These are phyloP conservation scores for Danaus melanippus DNA, from an alignment of 1,140 invertebrate species.

Conservation along the genomic window DNA sequence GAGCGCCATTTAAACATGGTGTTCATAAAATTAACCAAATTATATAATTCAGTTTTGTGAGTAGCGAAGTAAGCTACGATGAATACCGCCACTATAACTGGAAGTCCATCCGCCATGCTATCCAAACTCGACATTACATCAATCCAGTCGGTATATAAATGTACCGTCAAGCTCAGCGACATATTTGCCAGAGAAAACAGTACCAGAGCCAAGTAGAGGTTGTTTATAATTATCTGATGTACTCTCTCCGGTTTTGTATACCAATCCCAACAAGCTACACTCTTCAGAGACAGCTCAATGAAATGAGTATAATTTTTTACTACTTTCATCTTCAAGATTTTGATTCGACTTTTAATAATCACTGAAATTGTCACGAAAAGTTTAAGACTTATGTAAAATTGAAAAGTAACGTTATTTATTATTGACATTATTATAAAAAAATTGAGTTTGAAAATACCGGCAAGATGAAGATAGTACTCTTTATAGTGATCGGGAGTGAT, in stretches of 20 bases:
- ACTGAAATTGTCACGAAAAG: too few relatives aligned
- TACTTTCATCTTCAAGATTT: conserved; percentile 23
- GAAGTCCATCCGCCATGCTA: conserved; percentile 46
- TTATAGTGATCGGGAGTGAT: too few relatives aligned
- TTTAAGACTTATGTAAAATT: too few relatives aligned
- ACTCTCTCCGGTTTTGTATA: conserved; percentile 25
- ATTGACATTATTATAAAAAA: too few relatives aligned
- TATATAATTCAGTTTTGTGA: conserved; percentile 42
- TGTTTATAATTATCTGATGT: conserved; percentile 34
- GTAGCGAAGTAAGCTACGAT: conserved; percentile 46
- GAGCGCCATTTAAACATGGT: conserved; percentile 47
- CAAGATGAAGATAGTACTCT: too few relatives aligned
- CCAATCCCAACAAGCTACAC: conserved; percentile 54
- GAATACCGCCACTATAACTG: conserved; percentile 35
- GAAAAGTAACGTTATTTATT: too few relatives aligned
- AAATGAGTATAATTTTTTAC: conserved; percentile 41
- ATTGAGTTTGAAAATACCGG: too few relatives aligned
- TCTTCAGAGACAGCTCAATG: conserved; percentile 38
- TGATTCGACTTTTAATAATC: conserved; percentile 10
- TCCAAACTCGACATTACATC: conserved; percentile 45
- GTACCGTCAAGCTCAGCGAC: conserved; percentile 28
- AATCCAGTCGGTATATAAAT: conserved; percentile 46
- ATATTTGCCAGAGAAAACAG: conserved; percentile 36
- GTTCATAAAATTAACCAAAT: conserved; percentile 40
- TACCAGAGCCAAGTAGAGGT: conserved; percentile 40